Evolutionary conservation across 2,113 vertebrate genomes (phyloP).

Genomic region (Cyanoramphus novaezelandiae): DNA sequence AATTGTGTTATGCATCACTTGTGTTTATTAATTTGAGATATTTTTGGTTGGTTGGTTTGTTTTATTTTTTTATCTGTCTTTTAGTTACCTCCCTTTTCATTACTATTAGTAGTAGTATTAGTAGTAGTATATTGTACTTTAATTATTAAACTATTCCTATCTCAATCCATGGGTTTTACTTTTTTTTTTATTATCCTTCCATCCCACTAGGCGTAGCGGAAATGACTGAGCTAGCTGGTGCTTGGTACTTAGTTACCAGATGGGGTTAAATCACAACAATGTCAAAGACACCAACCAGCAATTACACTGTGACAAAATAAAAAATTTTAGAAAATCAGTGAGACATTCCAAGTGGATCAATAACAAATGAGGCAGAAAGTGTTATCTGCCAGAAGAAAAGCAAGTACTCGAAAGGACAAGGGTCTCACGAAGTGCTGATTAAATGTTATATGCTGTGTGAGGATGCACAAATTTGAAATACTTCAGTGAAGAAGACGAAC

Average conservation of each 20-base stretch:
- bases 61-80: background rate
- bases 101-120: background rate
- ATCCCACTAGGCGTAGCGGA: background rate
- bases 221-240: background rate
- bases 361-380: constrained; percentile 25
- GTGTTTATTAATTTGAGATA: background rate
- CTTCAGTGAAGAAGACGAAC: background rate
- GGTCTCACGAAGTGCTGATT: background rate
- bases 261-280: background rate
- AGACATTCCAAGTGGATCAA: background rate
- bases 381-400: background rate
- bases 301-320: background rate
- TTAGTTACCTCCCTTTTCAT: background rate
- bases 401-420: constrained; percentile 4
- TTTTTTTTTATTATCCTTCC: background rate
- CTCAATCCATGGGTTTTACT: background rate
- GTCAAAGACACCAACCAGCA: background rate
- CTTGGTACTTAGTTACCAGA: background rate
- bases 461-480: constrained; percentile 9
- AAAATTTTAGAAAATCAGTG: background rate
- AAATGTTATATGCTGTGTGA: background rate
- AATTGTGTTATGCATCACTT: background rate
- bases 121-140: background rate
- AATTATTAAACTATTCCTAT: background rate
- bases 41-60: background rate